Evolutionary conservation across 2,113 vertebrate species (phyloP), one percentile per base, ranked within the genome.

Genomic region (Centropus bengalensis): DNA sequence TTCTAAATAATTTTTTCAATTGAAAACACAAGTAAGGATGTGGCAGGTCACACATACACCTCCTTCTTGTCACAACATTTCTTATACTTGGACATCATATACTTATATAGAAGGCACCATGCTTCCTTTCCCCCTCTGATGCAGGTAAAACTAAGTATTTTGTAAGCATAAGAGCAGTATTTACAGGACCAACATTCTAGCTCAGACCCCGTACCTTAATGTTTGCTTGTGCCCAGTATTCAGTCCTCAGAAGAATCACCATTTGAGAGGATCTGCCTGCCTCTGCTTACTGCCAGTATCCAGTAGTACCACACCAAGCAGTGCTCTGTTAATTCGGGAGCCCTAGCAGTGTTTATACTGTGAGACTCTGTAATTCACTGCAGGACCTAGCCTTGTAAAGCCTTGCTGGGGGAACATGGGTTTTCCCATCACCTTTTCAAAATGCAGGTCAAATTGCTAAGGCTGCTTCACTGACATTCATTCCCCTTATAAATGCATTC

Each of bases 31-130:
- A 74, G 59, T 54, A 32, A 83, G 60, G 59, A 87, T 89, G 62
- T 85, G 36, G 11, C 82, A 91, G 85, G 67, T 91, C 85, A 84
- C 51, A 91, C 49, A 93, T 58, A 89, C 64, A 75, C 54, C 69
- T 89, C 77, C 68, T 82, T 49, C 73, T 55, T 91, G 40, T 85
- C 70, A 24, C 26, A 45, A 18, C 2, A 3, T 17, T 83, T 90
- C 44, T 71, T 64, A 20, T 77, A 26, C 33, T 56, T 75, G 62
- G 3, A 10, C 78, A 49, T 38, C n/a, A n/a, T 45, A 22, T 12
- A 24, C 30, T 88, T 55, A n/a, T 54, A 23, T 17, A 56, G 69
- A 58, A 49, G 15, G 9, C 40, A 64, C 27, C 24, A 75, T 38
- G 4, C 1, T 52, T 83, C 27, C 33, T 92, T 89, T 82, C 33